Conservation (phyloP, 2,113 vertebrate species). For the Alouatta palliata region DNA sequence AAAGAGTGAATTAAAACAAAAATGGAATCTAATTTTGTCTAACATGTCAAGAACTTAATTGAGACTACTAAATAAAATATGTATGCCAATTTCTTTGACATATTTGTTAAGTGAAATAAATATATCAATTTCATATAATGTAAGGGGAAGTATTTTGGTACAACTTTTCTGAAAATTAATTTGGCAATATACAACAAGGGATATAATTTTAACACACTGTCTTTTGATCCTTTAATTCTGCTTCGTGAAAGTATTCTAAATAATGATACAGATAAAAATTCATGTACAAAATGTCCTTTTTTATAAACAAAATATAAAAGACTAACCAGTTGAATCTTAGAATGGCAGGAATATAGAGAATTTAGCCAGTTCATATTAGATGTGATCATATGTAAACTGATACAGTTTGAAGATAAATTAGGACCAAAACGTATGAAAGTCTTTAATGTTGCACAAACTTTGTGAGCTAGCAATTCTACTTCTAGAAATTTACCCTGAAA, state of each 20-base stretch:
- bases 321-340: not conserved
- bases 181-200: not conserved
- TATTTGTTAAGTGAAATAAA: conserved; percentile 17
- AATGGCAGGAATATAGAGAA: not conserved
- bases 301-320: not conserved
- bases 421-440: not conserved
- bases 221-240: not conserved
- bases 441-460: not conserved
- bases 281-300: not conserved
- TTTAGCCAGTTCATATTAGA: not conserved
- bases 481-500: not conserved
- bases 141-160: not conserved
- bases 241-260: not conserved
- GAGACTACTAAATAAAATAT: not conserved
- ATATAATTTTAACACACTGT: not conserved
- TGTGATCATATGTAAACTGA: not conserved
- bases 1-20: not conserved
- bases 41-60: not conserved
- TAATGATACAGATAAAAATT: not conserved
- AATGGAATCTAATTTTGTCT: not conserved
- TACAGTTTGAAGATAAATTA: not conserved
- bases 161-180: not conserved
- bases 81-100: not conserved
- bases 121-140: not conserved
- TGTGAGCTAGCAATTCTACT: not conserved